Percentiles rank a stretch among this genome's conserved stretches.
phyloP scores from a whole-genome alignment of 2,113 vertebrate species.

The Neolamprologus ventralis region DNA sequence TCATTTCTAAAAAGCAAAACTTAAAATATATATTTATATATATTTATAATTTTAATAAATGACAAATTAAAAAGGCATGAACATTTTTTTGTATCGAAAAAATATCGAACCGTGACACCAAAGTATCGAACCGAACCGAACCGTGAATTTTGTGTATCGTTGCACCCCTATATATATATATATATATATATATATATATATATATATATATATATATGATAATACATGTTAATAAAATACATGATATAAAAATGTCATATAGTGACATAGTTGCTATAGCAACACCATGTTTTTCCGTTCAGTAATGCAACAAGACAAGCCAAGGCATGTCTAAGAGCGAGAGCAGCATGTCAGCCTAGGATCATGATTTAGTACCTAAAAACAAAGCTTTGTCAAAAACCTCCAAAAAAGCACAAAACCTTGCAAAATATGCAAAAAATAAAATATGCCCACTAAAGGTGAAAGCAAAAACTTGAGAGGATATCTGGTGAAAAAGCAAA shows the following conservation, averaged over 20 bases:
- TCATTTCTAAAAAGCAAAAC: background rate
- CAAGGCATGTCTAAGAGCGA: background rate
- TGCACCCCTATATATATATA: no score
- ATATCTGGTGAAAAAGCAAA: background rate
- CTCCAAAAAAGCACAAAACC: background rate
- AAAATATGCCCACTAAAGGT: background rate
- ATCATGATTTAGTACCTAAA: background rate
- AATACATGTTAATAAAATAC: background rate
- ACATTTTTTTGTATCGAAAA: background rate
- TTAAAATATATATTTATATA: background rate
- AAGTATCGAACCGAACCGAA: background rate
- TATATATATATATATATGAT: background rate
- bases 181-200: no score
- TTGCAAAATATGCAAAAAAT: background rate
- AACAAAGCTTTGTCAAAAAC: background rate
- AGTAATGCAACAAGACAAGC: background rate
- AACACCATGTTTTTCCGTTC: background rate
- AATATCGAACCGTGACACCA: background rate
- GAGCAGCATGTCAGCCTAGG: background rate
- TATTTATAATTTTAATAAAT: background rate
- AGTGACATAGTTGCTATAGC: background rate
- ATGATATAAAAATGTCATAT: background rate
- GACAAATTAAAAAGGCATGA: background rate
- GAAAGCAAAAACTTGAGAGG: background rate
- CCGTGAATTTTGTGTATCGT: no score